These are phyloP conservation scores for Cervus canadensis DNA, from an alignment of 2,113 vertebrate species.

Conservation along the genomic window DNA sequence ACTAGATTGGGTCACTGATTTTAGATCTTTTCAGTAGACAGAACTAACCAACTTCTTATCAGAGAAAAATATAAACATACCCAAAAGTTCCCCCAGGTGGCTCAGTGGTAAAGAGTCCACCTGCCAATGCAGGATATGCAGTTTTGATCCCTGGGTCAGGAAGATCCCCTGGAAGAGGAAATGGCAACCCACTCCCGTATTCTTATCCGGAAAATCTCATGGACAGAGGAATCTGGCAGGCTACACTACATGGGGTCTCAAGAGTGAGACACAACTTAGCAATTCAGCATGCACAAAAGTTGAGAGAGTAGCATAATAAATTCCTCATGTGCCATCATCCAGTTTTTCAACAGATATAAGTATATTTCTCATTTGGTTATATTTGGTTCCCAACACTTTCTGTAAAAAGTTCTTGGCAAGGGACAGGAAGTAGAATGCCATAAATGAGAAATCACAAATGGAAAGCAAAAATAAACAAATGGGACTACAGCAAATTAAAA, in stretches of 20 bases:
- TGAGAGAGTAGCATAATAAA: background rate
- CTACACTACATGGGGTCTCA: background rate
- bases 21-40: background rate
- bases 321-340: background rate
- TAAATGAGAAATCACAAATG: conserved; percentile 4
- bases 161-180: background rate
- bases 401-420: conserved; percentile 8
- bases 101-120: background rate
- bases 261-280: background rate
- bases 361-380: conserved; percentile 2
- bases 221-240: background rate
- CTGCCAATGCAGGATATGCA: background rate
- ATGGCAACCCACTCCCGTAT: background rate
- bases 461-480: background rate
- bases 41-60: background rate
- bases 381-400: background rate
- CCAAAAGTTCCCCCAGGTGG: background rate
- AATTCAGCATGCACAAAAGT: background rate
- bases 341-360: background rate
- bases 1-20: background rate
- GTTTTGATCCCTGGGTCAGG: background rate
- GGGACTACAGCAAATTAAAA: background rate
- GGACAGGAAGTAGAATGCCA: background rate
- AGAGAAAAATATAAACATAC: background rate
- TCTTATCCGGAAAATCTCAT: background rate